Conservation (phyloP, 1,140 invertebrate species). For the Drosophila sp. region DNA sequence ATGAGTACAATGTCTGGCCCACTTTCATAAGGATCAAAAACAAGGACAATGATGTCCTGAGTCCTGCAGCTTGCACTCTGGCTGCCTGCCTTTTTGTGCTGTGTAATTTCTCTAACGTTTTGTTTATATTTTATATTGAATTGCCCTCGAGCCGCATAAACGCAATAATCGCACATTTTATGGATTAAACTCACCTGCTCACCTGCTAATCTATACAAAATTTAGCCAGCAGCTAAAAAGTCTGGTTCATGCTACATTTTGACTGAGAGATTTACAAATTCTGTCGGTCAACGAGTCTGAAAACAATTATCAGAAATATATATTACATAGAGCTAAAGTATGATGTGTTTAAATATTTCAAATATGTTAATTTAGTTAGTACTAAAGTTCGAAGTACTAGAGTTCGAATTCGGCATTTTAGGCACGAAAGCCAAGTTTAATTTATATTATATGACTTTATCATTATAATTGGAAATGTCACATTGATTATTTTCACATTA, state of each 20-base stretch:
- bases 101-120: slow-evolving; percentile 81
- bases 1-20: slow-evolving; percentile 38
- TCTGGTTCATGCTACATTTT: slow-evolving; percentile 9
- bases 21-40: slow-evolving; percentile 20
- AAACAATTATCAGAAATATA: no score
- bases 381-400: no score
- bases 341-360: no score
- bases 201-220: slow-evolving; percentile 70
- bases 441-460: no score
- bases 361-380: no score
- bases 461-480: no score
- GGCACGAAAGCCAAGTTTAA: no score
- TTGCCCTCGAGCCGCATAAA: slow-evolving; percentile 74
- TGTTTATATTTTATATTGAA: slow-evolving; percentile 83
- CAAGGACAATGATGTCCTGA: slow-evolving; percentile 25
- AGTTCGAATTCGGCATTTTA: no score
- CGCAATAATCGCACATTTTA: slow-evolving; percentile 83
- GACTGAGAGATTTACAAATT: background rate
- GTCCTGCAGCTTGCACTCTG: slow-evolving; percentile 9
- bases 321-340: no score
- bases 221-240: slow-evolving; percentile 21
- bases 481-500: no score
- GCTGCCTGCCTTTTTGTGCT: slow-evolving; percentile 47
- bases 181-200: slow-evolving; percentile 81
- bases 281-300: background rate